Conservation (phyloP, 2,797 vertebrate genomes). For the Sebastes cheni region DNA sequence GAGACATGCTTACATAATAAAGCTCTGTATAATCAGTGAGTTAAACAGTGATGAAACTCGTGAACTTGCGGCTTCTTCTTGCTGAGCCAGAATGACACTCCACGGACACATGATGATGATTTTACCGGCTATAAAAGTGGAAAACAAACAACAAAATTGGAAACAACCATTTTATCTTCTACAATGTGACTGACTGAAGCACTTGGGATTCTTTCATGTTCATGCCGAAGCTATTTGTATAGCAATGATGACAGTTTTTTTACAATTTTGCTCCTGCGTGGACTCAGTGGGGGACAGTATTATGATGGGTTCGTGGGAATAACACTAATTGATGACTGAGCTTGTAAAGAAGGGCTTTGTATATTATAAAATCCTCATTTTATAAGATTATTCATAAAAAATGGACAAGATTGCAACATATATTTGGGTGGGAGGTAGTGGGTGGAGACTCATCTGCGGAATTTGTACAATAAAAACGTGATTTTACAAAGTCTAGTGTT, state of each 20-base stretch:
- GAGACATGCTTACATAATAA: conserved; percentile 7
- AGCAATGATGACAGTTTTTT: conserved; percentile 8
- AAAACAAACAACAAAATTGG: neutral
- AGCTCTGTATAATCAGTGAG: neutral
- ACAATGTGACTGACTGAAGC: conserved; percentile 37
- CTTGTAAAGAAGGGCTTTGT: conserved; percentile 86
- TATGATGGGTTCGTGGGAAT: conserved; percentile 3
- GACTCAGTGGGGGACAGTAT: conserved; percentile 32
- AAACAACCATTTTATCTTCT: neutral
- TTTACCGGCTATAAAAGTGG: neutral
- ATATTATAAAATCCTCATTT: conserved; percentile 80
- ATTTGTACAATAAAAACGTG: conserved; percentile 85
- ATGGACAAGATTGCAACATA: conserved; percentile 65
- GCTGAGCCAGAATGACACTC: conserved; percentile 9
- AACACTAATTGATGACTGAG: conserved; percentile 32
- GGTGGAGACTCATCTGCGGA: conserved; percentile 75
- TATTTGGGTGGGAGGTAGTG: conserved; percentile 63
- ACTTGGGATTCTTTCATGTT: neutral
- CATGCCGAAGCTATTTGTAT: conserved; percentile 31
- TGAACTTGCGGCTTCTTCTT: neutral
- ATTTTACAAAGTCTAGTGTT: conserved; percentile 24
- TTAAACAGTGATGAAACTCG: conserved; percentile 23
- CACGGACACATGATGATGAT: neutral
- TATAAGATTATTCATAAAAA: conserved; percentile 78
- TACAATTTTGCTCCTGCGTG: conserved; percentile 35